These are phyloP conservation scores for Apamea sordens DNA, from an alignment of 2,888 invertebrate genomes.

Conservation along the genomic window DNA sequence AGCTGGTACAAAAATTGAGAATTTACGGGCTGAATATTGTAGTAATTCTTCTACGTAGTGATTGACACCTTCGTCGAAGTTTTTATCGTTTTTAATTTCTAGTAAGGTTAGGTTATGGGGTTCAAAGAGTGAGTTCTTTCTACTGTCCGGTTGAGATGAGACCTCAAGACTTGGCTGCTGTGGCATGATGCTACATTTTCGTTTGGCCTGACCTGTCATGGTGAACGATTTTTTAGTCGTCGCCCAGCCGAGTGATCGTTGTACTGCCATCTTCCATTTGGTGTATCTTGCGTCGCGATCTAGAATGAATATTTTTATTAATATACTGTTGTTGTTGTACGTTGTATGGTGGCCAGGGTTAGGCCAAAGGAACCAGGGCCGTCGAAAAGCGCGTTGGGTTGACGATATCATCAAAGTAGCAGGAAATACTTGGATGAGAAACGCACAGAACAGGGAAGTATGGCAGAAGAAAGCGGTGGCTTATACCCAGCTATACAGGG, in stretches of 20 bases:
- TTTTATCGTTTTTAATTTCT: conserved; percentile 66
- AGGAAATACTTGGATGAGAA: too few species aligned
- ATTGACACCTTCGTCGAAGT: conserved; percentile 74
- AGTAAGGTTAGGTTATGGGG: conserved; percentile 59
- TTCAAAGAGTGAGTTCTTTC: conserved; percentile 74
- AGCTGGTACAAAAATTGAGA: conserved; percentile 79
- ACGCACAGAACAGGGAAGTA: too few species aligned
- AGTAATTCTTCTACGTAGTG: conserved; percentile 80
- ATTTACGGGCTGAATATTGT: conserved; percentile 83
- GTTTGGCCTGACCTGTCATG: conserved; percentile 93
- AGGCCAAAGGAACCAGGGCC: too few species aligned
- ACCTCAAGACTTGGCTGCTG: conserved; percentile 73
- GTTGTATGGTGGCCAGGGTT: too few species aligned
- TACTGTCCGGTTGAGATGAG: conserved; percentile 70
- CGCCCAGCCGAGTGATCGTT: conserved; percentile 97
- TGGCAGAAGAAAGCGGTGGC: too few species aligned
- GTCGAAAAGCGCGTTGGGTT: too few species aligned
- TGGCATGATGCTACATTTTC: conserved; percentile 79
- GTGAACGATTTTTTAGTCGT: conserved; percentile 92
- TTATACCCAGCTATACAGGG: too few species aligned
- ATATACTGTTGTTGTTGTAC: background rate
- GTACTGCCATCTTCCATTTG: conserved; percentile 98
- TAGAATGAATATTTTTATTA: conserved; percentile 70
- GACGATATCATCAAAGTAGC: too few species aligned
- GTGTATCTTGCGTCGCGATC: conserved; percentile 96